phyloP scores from a whole-genome alignment of 2,888 invertebrate species.

The Abrostola tripartita region DNA sequence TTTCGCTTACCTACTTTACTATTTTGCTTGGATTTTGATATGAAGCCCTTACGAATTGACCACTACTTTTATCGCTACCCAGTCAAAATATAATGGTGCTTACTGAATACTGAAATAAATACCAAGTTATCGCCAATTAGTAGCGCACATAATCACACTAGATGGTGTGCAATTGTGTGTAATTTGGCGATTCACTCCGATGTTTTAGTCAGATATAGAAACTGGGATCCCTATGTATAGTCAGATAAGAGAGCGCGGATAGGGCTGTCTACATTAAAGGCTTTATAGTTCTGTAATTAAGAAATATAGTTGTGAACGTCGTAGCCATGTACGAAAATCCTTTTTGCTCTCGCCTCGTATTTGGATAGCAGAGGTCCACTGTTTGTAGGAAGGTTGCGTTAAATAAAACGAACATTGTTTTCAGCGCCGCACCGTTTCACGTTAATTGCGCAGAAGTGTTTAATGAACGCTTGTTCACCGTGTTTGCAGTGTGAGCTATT shows the following conservation, averaged over 20 bases:
- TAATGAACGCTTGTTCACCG: slow-evolving; percentile 76
- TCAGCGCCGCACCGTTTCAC: slow-evolving; percentile 65
- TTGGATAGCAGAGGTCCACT: slow-evolving; percentile 56
- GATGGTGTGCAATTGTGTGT: too few relatives aligned
- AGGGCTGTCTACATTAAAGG: slow-evolving; percentile 10
- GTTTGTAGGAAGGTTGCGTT: slow-evolving; percentile 62
- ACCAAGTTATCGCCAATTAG: slow-evolving; percentile 29
- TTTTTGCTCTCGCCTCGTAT: slow-evolving; percentile 56
- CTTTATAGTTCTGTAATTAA: slow-evolving; percentile 15
- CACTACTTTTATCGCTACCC: slow-evolving; percentile 26
- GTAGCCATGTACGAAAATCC: slow-evolving; percentile 37
- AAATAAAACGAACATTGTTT: slow-evolving; percentile 75
- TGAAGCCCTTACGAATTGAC: slow-evolving; percentile 50
- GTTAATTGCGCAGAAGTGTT: slow-evolving; percentile 80
- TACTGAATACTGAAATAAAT: slow-evolving; percentile 42
- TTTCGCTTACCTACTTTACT: slow-evolving; percentile 52
- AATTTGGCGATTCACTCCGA: too few relatives aligned
- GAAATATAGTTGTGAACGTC: slow-evolving; percentile 35
- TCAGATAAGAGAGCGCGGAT: not conserved
- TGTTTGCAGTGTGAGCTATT: slow-evolving; percentile 70
- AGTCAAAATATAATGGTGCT: slow-evolving; percentile 36
- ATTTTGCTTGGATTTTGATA: slow-evolving; percentile 55
- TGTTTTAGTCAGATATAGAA: slow-evolving; percentile 14
- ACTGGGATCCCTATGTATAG: slow-evolving; percentile 6
- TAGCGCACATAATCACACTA: slow-evolving; percentile 9